phyloP scores from a whole-genome alignment of 2,113 vertebrate genomes.

The Herpetotheres cachinnans region DNA sequence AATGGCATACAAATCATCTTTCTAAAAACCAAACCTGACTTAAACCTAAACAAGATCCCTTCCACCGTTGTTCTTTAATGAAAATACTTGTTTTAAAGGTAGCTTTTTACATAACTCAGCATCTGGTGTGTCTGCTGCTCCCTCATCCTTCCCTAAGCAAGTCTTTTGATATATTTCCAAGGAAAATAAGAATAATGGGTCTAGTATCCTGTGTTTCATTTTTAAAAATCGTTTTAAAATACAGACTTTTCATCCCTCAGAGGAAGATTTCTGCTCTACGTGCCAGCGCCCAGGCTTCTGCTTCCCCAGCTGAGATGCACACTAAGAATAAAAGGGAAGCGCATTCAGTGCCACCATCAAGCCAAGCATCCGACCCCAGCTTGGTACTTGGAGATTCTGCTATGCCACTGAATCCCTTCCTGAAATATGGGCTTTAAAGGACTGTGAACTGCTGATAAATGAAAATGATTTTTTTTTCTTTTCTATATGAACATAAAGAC shows the following conservation, averaged over 20 bases:
- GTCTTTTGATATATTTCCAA: neutral
- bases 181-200: neutral
- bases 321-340: neutral
- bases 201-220: neutral
- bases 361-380: neutral
- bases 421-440: neutral
- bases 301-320: neutral
- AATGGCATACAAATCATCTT: neutral
- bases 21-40: neutral
- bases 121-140: neutral
- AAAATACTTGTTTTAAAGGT: neutral
- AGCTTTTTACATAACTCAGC: neutral
- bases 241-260: neutral
- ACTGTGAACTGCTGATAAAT: neutral
- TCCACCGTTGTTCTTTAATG: neutral
- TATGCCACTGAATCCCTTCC: neutral
- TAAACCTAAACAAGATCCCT: neutral
- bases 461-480: neutral
- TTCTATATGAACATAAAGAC: neutral
- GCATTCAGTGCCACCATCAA: fast-evolving
- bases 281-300: neutral
- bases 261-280: neutral
- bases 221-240: neutral
- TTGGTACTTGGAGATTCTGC: neutral
- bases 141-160: neutral